Conservation (phyloP, 2,797 vertebrate species). For the Gymnocypris eckloni region DNA sequence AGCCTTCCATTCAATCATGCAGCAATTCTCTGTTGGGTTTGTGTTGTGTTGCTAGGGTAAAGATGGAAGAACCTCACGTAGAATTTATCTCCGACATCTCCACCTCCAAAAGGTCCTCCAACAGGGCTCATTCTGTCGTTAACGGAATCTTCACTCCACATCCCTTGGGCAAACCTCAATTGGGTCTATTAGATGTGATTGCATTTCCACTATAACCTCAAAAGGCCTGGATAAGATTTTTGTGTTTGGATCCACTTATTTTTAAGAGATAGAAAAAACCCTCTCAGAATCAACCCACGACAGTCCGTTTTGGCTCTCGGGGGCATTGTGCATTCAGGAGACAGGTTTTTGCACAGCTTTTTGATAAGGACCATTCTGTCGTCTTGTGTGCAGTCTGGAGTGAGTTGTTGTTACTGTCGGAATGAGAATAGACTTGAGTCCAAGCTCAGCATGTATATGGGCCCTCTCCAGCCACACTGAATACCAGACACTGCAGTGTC, state of each 20-base stretch:
- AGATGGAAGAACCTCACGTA: slow-evolving; percentile 44
- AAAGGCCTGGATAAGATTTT: slow-evolving; percentile 42
- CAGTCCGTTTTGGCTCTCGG: slow-evolving; percentile 27
- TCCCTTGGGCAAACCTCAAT: slow-evolving; percentile 61
- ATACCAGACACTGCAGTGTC: slow-evolving; percentile 52
- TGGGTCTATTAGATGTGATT: slow-evolving; percentile 64
- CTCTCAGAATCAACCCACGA: slow-evolving; percentile 45
- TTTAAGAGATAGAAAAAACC: slow-evolving; percentile 33
- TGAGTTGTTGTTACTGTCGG: slow-evolving; percentile 58
- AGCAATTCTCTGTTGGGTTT: slow-evolving; percentile 16
- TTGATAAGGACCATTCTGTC: slow-evolving; percentile 60
- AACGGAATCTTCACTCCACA: slow-evolving; percentile 60
- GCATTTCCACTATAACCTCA: slow-evolving; percentile 45
- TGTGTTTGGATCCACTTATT: slow-evolving; percentile 55
- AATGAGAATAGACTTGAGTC: slow-evolving; percentile 68
- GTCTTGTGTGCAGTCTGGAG: slow-evolving; percentile 71
- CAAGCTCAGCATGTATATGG: slow-evolving; percentile 28
- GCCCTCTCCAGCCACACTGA: slow-evolving; percentile 18
- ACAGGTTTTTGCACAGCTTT: slow-evolving; percentile 46
- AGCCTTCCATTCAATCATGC: slow-evolving; percentile 19
- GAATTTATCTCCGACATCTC: slow-evolving; percentile 51
- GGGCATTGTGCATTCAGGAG: slow-evolving; percentile 46
- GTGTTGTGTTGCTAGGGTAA: slow-evolving; percentile 15
- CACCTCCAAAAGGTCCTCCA: slow-evolving; percentile 35
- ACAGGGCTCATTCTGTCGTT: slow-evolving; percentile 48